A percentile compares a stretch with the other conserved stretches of the same genome.
Evolutionary conservation across 2,888 invertebrate species (phyloP).

Genomic region (Amblyjoppa proteus): DNA sequence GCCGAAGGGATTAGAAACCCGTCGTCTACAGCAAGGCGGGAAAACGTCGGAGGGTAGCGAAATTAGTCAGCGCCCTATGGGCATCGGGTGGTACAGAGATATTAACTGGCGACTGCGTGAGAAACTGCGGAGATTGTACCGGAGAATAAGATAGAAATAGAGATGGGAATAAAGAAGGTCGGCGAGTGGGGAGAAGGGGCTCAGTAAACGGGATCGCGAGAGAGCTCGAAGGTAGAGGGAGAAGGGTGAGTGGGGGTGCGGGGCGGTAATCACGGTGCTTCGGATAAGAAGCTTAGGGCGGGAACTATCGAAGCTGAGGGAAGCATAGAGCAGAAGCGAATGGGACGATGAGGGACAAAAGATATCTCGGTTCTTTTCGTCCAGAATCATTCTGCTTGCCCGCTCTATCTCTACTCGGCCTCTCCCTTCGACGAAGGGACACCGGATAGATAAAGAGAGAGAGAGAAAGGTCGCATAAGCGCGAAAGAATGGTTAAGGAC

Average conservation of each 20-base stretch:
- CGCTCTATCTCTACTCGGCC: constrained; percentile 41
- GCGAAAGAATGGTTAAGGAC: constrained; percentile 25
- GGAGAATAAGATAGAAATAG: constrained; percentile 54
- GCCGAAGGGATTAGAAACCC: constrained; percentile 68
- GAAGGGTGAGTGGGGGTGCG: constrained; percentile 13
- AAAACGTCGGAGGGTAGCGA: constrained; percentile 55
- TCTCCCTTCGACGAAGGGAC: constrained; percentile 29
- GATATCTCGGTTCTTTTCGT: constrained; percentile 53
- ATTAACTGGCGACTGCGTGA: constrained; percentile 10
- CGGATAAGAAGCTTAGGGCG: constrained; percentile 72
- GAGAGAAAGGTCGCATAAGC: constrained; percentile 1
- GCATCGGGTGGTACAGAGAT: constrained; percentile 46
- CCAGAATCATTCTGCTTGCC: constrained; percentile 60
- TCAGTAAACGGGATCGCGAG: constrained; percentile 4
- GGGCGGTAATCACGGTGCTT: constrained; percentile 71
- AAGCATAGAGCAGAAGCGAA: constrained; percentile 20
- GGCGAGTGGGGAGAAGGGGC: background rate
- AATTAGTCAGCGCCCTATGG: constrained; percentile 67
- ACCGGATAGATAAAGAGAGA: constrained; percentile 14
- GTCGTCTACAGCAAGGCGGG: constrained; percentile 53
- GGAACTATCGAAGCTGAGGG: constrained; percentile 61
- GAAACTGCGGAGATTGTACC: constrained; percentile 40
- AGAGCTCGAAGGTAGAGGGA: background rate
- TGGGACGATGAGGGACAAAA: constrained; percentile 32
- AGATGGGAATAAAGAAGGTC: constrained; percentile 38